These are phyloP conservation scores for Sebastes diploproa DNA, from an alignment of 2,797 vertebrate genomes.

Conservation along the genomic window DNA sequence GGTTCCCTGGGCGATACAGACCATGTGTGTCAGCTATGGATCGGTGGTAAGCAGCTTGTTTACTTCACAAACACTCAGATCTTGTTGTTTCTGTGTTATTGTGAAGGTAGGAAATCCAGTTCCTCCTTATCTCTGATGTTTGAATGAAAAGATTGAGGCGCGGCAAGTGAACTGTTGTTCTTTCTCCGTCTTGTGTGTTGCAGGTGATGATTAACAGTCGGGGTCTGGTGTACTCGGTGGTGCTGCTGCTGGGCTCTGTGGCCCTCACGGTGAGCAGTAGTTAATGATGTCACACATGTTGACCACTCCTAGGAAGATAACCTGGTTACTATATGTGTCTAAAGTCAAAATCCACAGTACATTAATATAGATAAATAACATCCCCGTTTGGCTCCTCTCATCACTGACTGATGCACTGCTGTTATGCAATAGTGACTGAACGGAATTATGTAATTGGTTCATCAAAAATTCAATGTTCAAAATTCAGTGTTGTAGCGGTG, in stretches of 20 bases:
- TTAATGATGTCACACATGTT: background rate
- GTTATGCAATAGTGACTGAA: conserved; percentile 9
- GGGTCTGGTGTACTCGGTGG: conserved; percentile 94
- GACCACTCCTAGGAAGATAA: background rate
- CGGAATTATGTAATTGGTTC: conserved; percentile 11
- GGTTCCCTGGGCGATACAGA: conserved; percentile 94
- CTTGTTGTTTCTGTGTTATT: background rate
- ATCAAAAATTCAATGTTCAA: conserved; percentile 13
- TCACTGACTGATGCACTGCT: background rate
- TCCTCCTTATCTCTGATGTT: background rate
- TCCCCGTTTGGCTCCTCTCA: background rate
- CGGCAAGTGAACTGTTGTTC: background rate
- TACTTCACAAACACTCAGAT: background rate
- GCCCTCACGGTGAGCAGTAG: conserved; percentile 90
- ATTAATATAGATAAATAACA: background rate
- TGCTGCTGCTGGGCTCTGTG: conserved; percentile 93
- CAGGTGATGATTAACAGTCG: conserved; percentile 97
- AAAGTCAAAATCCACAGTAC: background rate
- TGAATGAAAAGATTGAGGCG: background rate
- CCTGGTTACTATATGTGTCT: background rate
- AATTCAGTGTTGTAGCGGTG: background rate
- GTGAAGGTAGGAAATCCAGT: background rate
- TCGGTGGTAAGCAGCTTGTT: conserved; percentile 81
- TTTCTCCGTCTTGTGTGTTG: conserved; percentile 16
- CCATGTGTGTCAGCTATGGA: conserved; percentile 90